phyloP scores from a whole-genome alignment of 1,140 invertebrate genomes.

The Cepaea nemoralis region DNA sequence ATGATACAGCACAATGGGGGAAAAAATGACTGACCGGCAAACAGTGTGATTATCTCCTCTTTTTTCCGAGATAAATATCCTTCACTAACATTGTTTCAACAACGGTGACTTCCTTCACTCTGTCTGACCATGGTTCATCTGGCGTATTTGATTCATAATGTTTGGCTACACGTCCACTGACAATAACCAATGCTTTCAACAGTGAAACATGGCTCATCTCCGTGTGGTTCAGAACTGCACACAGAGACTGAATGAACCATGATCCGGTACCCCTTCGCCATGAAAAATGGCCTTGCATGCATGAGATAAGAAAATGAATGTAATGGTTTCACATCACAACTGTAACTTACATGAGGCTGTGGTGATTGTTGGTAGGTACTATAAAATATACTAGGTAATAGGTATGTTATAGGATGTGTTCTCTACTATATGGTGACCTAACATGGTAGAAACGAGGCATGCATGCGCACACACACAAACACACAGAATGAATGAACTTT shows the following conservation, averaged over 20 bases:
- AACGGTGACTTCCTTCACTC: conserved; percentile 12
- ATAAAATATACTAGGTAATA: too few relatives aligned
- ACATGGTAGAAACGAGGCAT: too few relatives aligned
- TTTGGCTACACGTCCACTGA: background rate
- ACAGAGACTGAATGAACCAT: conserved; percentile 27
- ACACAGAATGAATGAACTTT: too few relatives aligned
- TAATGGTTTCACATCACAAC: background rate
- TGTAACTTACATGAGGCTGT: too few relatives aligned
- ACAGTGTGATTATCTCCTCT: background rate
- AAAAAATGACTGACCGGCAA: background rate
- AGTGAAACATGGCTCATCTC: background rate
- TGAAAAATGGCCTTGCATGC: background rate
- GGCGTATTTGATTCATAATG: conserved; percentile 12
- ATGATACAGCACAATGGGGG: too few relatives aligned
- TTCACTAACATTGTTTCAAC: conserved; percentile 15
- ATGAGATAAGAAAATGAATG: background rate
- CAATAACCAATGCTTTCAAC: background rate
- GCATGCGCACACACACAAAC: too few relatives aligned
- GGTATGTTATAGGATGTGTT: too few relatives aligned
- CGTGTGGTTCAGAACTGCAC: background rate
- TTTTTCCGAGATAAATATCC: conserved; percentile 15
- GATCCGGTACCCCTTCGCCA: background rate
- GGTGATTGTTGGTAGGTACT: too few relatives aligned
- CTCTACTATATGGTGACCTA: too few relatives aligned
- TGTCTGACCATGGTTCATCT: background rate